A percentile compares a stretch with the other conserved stretches of the same genome.
phyloP scores from a whole-genome alignment of 2,797 vertebrate genomes.

The Melopsittacus undulatus region DNA sequence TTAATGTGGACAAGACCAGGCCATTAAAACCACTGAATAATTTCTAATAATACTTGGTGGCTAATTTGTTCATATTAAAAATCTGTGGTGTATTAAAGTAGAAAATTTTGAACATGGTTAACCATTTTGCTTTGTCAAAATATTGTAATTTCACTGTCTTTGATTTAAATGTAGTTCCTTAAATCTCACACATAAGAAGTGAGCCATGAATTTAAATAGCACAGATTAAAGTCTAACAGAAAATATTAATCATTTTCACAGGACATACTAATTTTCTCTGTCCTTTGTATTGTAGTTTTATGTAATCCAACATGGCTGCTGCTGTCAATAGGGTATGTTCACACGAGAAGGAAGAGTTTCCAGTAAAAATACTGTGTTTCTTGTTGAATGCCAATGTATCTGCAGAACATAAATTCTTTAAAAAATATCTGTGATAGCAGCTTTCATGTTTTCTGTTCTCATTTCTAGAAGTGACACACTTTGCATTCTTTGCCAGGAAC shows the following conservation, averaged over 20 bases:
- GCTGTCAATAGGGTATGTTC: neutral
- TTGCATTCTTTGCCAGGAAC: neutral
- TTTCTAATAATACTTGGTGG: slow-evolving; percentile 36
- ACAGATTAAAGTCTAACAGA: slow-evolving; percentile 20
- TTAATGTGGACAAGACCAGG: neutral
- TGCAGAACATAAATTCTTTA: neutral
- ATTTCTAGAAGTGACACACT: neutral
- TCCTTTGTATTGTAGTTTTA: neutral
- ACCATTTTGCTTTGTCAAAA: slow-evolving; percentile 62
- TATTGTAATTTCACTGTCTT: slow-evolving; percentile 55
- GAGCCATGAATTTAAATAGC: slow-evolving; percentile 57
- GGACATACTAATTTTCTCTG: neutral
- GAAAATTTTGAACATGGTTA: slow-evolving; percentile 34
- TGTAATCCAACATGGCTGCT: neutral
- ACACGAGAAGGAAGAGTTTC: neutral
- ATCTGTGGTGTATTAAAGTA: slow-evolving; percentile 2
- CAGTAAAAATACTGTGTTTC: neutral
- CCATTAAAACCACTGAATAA: slow-evolving; percentile 7
- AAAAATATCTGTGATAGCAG: neutral
- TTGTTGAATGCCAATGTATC: neutral
- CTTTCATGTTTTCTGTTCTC: neutral
- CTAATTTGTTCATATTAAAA: slow-evolving; percentile 40
- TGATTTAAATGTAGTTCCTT: slow-evolving; percentile 44
- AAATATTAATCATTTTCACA: neutral
- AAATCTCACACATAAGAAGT: slow-evolving; percentile 35